Percentiles rank a stretch among this genome's conserved stretches.
Conservation (phyloP, 2,888 invertebrate genomes). For the Orchestes rusci region DNA sequence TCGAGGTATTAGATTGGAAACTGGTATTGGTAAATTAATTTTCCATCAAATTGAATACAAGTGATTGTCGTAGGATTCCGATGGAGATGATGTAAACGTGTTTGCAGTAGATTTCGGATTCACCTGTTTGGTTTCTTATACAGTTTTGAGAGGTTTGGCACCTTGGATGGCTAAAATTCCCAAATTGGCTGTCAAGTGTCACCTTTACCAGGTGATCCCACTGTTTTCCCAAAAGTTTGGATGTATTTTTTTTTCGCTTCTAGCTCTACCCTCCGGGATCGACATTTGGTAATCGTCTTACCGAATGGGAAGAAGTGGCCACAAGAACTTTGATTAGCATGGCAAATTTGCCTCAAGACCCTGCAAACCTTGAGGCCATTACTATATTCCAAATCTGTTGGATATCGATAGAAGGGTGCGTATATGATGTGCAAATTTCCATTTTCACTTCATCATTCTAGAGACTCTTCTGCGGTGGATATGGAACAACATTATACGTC, state of each 20-base stretch:
- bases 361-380: no score
- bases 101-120: slow-evolving; percentile 33
- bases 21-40: slow-evolving; percentile 19
- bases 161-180: slow-evolving; percentile 27
- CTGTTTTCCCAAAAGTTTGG: not conserved
- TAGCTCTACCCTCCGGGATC: slow-evolving; percentile 31
- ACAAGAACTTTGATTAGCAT: no score
- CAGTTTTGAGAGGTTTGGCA: slow-evolving; percentile 25
- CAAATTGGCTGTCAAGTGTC: slow-evolving; percentile 30
- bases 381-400: no score
- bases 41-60: not conserved
- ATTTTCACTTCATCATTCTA: slow-evolving; percentile 11
- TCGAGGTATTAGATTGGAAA: slow-evolving; percentile 29
- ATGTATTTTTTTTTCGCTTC: slow-evolving; percentile 11
- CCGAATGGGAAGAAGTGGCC: slow-evolving; percentile 27
- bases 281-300: slow-evolving; percentile 21
- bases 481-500: no score
- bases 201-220: slow-evolving; percentile 29
- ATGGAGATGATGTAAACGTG: slow-evolving; percentile 24
- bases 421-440: not conserved
- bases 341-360: no score
- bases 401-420: no score
- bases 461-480: slow-evolving; percentile 30
- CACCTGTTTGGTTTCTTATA: slow-evolving; percentile 23
- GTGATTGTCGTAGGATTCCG: not conserved